Evolutionary conservation across 2,797 vertebrate species (phyloP).

Genomic region (Saxicola maurus): DNA sequence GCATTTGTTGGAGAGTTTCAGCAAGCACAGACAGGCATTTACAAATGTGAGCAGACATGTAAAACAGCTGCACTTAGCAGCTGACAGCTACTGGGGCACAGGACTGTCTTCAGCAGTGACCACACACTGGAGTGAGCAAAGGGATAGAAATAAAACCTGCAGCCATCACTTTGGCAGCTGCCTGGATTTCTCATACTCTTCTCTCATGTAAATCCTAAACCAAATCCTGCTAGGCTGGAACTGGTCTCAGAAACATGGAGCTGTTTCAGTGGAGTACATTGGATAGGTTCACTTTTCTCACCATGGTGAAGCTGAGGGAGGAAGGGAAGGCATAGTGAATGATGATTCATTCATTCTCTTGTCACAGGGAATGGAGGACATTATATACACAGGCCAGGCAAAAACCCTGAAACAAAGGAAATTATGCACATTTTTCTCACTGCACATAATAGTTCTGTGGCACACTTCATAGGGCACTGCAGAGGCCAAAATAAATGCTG

Average conservation of each 20-base stretch:
- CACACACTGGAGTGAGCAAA: not conserved
- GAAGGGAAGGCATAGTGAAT: not conserved
- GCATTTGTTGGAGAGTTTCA: not conserved
- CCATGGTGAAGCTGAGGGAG: not conserved
- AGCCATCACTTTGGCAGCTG: not conserved
- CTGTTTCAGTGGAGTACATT: not conserved
- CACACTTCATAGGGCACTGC: not conserved
- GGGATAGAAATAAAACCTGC: not conserved
- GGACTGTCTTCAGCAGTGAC: not conserved
- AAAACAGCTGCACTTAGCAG: not conserved
- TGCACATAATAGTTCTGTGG: not conserved
- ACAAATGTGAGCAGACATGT: not conserved
- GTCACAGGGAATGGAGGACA: not conserved
- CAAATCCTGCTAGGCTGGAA: not conserved
- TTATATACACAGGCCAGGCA: not conserved
- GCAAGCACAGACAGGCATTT: not conserved
- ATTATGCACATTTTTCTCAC: not conserved
- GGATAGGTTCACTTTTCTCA: not conserved
- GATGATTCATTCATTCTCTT: not conserved
- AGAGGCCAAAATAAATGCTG: not conserved
- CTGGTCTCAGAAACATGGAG: not conserved
- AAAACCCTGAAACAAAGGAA: not conserved
- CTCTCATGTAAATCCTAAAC: not conserved
- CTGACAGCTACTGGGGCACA: not conserved
- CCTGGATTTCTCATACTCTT: not conserved